A percentile compares a stretch with the other conserved stretches of the same genome.
phyloP scores from a whole-genome alignment of 2,888 invertebrate species.

The Catocala fraxini region DNA sequence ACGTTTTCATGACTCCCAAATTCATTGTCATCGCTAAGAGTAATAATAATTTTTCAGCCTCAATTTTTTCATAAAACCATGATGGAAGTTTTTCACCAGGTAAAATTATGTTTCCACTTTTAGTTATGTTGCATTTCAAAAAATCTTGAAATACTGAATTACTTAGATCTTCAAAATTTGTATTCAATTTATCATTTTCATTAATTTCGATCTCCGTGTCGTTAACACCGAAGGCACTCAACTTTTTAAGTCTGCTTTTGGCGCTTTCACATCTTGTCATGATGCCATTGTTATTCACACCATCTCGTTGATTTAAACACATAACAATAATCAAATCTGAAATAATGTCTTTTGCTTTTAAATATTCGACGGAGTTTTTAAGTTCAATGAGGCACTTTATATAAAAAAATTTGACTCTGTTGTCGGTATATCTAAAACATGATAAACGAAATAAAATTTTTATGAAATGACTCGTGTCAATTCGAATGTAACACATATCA shows the following conservation, averaged over 20 bases:
- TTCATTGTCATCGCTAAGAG: conserved; percentile 19
- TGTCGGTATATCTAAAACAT: conserved; percentile 12
- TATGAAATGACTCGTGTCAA: conserved; percentile 12
- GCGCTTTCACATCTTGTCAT: conserved; percentile 17
- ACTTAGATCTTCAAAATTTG: conserved; percentile 16
- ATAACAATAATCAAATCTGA: conserved; percentile 19
- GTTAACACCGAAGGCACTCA: conserved; percentile 13
- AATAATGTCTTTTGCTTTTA: conserved; percentile 19
- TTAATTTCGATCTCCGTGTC: conserved; percentile 23
- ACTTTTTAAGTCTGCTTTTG: conserved; percentile 18
- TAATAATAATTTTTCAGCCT: conserved; percentile 19
- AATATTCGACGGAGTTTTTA: conserved; percentile 15
- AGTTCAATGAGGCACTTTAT: conserved; percentile 18
- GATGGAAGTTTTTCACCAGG: conserved; percentile 10
- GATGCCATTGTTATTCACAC: conserved; percentile 9
- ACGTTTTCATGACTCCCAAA: conserved; percentile 16
- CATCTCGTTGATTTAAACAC: conserved; percentile 18
- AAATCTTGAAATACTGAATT: conserved; percentile 13
- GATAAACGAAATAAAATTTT: conserved; percentile 14
- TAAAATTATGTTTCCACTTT: conserved; percentile 9
- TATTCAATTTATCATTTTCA: conserved; percentile 21
- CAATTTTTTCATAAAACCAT: conserved; percentile 15
- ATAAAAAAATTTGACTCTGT: conserved; percentile 12
- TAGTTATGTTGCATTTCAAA: conserved; percentile 12
- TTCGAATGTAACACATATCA: conserved; percentile 4